Evolutionary conservation across 2,888 invertebrate genomes (phyloP), one percentile per base, ranked within the genome.

Genomic region (Corbicula japonica): DNA sequence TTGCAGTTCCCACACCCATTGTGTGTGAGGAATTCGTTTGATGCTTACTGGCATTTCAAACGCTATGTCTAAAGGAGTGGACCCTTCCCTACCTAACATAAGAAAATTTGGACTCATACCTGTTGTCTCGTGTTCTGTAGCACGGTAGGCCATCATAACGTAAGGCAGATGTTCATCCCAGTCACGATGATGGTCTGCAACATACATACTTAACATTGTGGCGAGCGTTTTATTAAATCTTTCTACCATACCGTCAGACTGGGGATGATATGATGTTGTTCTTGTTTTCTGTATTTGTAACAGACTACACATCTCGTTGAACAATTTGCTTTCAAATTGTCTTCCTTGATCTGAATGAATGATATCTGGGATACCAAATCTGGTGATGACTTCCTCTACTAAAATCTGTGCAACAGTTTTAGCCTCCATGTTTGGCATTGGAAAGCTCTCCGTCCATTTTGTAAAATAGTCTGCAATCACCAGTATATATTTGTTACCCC

Each of bases 141-240:
- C 15, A 28, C 79, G 38, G 35, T 84, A 81, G 1, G 81, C 76
- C 81, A 81, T 81, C 58, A 73, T 72, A 5, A 78, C 74, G 44
- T 62, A 77, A 0, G 71, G 75, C 12, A 79, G 10, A 23, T 56
- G 62, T 12, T 26, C 21, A 58, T 76, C 76, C 76, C 76, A 76
- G 38, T 76, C 60, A 5, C 18, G 34, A 1, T 70, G 76, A 66
- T 76, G 66, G 38, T 63, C 46, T 23, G 56, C 35, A 2, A 80
- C 81, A 58, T 54, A 82, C 21, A 63, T 52, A 46, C 76, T 79
- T 0, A 81, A 48, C 79, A 81, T 84, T 0, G 74, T 41, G 6
- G 41, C 28, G 35, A 61, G 23, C 8, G 35, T 61, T 8, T 26
- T 38, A 26, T 62, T 62, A 26, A 62, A 62, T n/a, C 75, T 23